Conservation (phyloP, 2,797 vertebrate species). For the Spinus olivaceus region DNA sequence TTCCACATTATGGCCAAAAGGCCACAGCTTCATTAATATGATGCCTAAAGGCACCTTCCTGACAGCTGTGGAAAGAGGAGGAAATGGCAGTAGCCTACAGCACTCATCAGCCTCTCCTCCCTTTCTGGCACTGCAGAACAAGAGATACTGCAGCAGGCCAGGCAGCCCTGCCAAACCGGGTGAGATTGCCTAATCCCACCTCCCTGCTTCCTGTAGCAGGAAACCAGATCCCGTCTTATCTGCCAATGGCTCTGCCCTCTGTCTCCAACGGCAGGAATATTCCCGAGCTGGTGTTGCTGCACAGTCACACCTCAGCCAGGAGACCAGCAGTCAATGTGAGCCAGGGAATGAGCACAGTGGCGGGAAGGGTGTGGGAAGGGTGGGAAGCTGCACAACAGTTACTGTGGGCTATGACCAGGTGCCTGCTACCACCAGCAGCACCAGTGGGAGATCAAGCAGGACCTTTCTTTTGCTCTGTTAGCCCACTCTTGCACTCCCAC, state of each 20-base stretch:
- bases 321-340: background rate
- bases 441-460: background rate
- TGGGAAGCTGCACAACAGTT: background rate
- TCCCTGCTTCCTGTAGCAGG: background rate
- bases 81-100: constrained; percentile 34
- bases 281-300: background rate
- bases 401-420: background rate
- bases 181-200: background rate
- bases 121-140: background rate
- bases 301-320: background rate
- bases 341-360: background rate
- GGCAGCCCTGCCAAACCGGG: background rate
- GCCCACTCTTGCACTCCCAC: background rate
- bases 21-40: constrained; percentile 49
- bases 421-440: background rate
- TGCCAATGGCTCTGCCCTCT: background rate
- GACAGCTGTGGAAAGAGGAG: background rate
- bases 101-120: constrained; percentile 15
- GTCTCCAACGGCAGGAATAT: background rate
- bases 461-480: background rate
- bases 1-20: constrained; percentile 12
- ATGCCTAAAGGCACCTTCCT: constrained; percentile 35
- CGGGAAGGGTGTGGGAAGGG: background rate
- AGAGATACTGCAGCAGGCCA: background rate
- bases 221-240: background rate